phyloP scores from a whole-genome alignment of 1,140 invertebrate genomes.

The Drosophila tani region DNA sequence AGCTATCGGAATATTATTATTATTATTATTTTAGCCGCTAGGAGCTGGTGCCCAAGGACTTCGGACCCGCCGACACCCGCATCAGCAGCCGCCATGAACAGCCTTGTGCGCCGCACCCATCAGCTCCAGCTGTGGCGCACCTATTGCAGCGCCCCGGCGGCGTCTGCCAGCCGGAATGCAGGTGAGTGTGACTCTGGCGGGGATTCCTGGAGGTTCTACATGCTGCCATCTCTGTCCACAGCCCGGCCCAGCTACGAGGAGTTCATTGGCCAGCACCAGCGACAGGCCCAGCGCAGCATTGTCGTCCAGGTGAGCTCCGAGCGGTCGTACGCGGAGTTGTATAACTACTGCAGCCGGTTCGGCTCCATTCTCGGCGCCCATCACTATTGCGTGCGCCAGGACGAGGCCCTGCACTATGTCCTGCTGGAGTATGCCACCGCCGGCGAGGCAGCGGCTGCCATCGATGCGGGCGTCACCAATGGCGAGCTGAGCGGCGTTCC shows the following conservation, averaged over 20 bases:
- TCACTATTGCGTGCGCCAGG: slow-evolving; percentile 87
- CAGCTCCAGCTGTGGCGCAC: slow-evolving; percentile 57
- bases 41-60: slow-evolving; percentile 18
- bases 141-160: slow-evolving; percentile 52
- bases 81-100: slow-evolving; percentile 54
- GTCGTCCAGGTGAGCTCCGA: slow-evolving; percentile 88
- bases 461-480: slow-evolving; percentile 61
- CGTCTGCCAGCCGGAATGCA: slow-evolving; percentile 30
- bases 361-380: slow-evolving; percentile 87
- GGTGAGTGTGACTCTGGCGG: slow-evolving; percentile 16
- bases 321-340: slow-evolving; percentile 87
- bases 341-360: slow-evolving; percentile 88
- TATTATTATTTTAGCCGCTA: slow-evolving; percentile 30
- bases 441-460: slow-evolving; percentile 85
- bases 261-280: slow-evolving; percentile 64
- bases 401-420: slow-evolving; percentile 87
- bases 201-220: background rate
- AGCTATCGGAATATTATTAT: slow-evolving; percentile 1
- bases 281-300: slow-evolving; percentile 85
- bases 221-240: background rate
- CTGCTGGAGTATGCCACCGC: slow-evolving; percentile 88
- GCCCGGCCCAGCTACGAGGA: slow-evolving; percentile 66
- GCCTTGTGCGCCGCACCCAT: slow-evolving; percentile 56
- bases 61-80: slow-evolving; percentile 10
- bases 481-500: slow-evolving; percentile 85